Evolutionary conservation across 2,797 vertebrate genomes (phyloP).

Genomic region (Borostomias antarcticus): DNA sequence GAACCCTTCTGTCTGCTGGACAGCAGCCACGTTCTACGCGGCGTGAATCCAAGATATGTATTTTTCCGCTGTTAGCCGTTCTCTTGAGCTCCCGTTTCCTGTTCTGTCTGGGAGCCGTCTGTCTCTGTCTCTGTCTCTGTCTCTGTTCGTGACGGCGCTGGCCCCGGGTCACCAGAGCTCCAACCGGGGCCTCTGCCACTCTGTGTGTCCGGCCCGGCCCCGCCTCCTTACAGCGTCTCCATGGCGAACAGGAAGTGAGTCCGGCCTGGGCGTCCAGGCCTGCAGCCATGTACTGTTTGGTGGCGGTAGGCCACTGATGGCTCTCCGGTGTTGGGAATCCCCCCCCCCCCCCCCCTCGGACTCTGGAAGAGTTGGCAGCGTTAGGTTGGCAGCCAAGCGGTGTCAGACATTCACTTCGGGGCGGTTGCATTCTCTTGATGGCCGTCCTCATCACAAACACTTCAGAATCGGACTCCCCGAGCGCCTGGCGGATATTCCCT

Average conservation of each 20-base stretch:
- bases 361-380: not conserved
- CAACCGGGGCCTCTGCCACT: not conserved
- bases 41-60: conserved; percentile 7
- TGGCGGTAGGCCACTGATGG: too few species aligned
- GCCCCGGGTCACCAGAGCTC: not conserved
- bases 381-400: too few species aligned
- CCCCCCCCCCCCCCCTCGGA: too few species aligned
- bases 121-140: not conserved
- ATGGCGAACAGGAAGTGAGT: conserved; percentile 6
- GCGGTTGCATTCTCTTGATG: too few species aligned
- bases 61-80: conserved; percentile 2
- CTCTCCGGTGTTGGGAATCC: too few species aligned
- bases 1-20: conserved; percentile 35
- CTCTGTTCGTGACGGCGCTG: not conserved
- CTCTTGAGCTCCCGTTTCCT: conserved; percentile 11
- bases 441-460: too few species aligned
- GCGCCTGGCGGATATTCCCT: not conserved
- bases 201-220: not conserved
- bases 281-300: too few species aligned
- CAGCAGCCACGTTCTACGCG: conserved; percentile 27
- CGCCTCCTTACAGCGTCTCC: not conserved
- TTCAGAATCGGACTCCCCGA: not conserved
- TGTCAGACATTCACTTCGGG: not conserved
- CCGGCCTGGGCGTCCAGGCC: not conserved
- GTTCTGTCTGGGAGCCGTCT: not conserved